Evolutionary conservation across 2,797 vertebrate species (phyloP).

Genomic region (Masticophis lateralis): DNA sequence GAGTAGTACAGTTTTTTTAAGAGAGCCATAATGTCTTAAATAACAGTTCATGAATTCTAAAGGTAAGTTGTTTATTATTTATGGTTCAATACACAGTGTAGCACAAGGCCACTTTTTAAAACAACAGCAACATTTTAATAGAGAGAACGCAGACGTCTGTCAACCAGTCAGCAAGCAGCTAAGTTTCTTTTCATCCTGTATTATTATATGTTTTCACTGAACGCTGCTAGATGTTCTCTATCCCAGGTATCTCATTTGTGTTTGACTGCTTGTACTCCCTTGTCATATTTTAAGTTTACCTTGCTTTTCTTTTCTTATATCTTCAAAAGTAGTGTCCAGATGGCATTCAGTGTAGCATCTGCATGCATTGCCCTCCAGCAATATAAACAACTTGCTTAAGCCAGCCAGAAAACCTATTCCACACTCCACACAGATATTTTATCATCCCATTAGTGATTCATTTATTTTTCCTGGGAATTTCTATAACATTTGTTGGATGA

Average conservation of each 20-base stretch:
- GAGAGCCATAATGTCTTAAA: not conserved
- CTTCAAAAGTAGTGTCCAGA: slow-evolving; percentile 6
- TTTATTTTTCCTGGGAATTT: not conserved
- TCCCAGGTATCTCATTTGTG: not conserved
- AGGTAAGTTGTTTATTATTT: slow-evolving; percentile 6
- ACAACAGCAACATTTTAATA: not conserved
- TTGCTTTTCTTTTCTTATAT: not conserved
- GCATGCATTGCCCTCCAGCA: not conserved
- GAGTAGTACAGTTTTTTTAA: not conserved
- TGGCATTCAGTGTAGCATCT: not conserved
- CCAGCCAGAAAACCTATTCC: not conserved
- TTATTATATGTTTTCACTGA: not conserved
- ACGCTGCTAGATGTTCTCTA: not conserved
- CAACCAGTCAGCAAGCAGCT: not conserved
- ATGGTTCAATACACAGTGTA: not conserved
- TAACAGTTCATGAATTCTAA: not conserved
- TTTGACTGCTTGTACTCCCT: not conserved
- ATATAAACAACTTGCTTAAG: slow-evolving; percentile 9
- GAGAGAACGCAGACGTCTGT: not conserved
- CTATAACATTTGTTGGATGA: not conserved
- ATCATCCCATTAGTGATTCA: not conserved
- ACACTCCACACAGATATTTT: not conserved
- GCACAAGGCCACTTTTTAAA: not conserved
- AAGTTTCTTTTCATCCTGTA: not conserved
- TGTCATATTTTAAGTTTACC: not conserved